Evolutionary conservation across 2,113 vertebrate species (phyloP).

Genomic region (Dolichotis patagonum): DNA sequence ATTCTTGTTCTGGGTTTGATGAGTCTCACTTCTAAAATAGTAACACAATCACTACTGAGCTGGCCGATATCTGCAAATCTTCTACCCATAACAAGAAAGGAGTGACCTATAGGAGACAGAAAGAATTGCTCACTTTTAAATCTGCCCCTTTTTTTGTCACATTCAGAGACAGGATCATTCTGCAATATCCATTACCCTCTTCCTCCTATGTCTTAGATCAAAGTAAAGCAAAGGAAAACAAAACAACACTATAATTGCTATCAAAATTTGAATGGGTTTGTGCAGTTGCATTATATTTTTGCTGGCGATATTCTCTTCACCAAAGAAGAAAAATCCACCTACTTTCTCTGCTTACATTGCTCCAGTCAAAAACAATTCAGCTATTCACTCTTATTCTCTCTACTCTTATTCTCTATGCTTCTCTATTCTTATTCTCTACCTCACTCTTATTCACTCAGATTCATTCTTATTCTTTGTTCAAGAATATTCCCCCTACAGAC

Average conservation of each 20-base stretch:
- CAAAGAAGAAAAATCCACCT: not conserved
- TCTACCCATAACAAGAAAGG: not conserved
- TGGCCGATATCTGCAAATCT: not conserved
- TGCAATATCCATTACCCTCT: not conserved
- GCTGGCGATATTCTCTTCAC: not conserved
- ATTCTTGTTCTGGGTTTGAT: not conserved
- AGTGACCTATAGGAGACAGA: not conserved
- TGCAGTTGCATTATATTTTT: not conserved
- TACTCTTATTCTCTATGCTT: not conserved
- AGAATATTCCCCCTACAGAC: not conserved
- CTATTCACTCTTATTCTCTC: not conserved
- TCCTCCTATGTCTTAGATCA: not conserved
- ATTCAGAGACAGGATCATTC: not conserved
- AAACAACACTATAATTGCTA: not conserved
- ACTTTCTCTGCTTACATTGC: constrained; percentile 6
- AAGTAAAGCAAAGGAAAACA: not conserved
- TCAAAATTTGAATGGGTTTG: not conserved
- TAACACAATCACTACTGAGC: not conserved
- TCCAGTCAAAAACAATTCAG: not conserved
- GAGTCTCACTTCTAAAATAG: constrained; percentile 50
- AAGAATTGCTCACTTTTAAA: not conserved
- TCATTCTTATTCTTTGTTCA: not conserved
- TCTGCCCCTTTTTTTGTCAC: not conserved
- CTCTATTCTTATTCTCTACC: too few relatives aligned
- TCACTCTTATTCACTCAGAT: not conserved